These are phyloP conservation scores for Chaitophorus viminalis DNA, from an alignment of 2,888 invertebrate species.

Conservation along the genomic window DNA sequence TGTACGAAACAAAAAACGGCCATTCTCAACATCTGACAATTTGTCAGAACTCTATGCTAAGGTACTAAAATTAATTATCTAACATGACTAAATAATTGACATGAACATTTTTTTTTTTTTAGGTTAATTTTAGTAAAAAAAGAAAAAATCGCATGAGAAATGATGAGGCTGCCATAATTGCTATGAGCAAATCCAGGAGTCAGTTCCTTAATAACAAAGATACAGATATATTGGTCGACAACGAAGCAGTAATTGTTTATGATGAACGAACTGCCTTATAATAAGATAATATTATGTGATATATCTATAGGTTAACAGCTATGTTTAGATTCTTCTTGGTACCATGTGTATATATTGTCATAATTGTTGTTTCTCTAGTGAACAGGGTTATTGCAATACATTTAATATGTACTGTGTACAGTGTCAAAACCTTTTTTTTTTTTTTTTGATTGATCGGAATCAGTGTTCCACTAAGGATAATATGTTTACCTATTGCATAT, in stretches of 20 bases:
- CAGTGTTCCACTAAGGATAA: neutral
- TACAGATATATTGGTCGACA: slow-evolving; percentile 76
- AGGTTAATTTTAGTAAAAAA: slow-evolving; percentile 82
- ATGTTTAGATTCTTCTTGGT: slow-evolving; percentile 1
- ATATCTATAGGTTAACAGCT: slow-evolving; percentile 25
- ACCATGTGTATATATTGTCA: slow-evolving; percentile 19
- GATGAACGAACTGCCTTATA: slow-evolving; percentile 83
- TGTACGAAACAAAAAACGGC: slow-evolving; percentile 76
- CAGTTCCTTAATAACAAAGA: slow-evolving; percentile 70
- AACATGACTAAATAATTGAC: neutral
- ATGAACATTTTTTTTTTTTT: slow-evolving; percentile 65
- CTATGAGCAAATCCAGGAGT: slow-evolving; percentile 79
- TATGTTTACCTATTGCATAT: neutral
- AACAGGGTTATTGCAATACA: slow-evolving; percentile 26
- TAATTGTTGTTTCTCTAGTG: slow-evolving; percentile 35
- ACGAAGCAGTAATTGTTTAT: slow-evolving; percentile 83
- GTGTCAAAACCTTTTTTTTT: neutral
- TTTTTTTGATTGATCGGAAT: neutral
- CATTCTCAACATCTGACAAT: slow-evolving; percentile 77
- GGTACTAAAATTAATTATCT: slow-evolving; percentile 67
- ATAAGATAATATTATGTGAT: slow-evolving; percentile 63
- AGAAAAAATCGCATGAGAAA: slow-evolving; percentile 83
- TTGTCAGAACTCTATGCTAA: slow-evolving; percentile 77
- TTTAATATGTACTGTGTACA: neutral
- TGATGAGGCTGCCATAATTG: slow-evolving; percentile 83